These are phyloP conservation scores for Yponomeuta cagnagella DNA, from an alignment of 2,888 invertebrate genomes.

Conservation along the genomic window DNA sequence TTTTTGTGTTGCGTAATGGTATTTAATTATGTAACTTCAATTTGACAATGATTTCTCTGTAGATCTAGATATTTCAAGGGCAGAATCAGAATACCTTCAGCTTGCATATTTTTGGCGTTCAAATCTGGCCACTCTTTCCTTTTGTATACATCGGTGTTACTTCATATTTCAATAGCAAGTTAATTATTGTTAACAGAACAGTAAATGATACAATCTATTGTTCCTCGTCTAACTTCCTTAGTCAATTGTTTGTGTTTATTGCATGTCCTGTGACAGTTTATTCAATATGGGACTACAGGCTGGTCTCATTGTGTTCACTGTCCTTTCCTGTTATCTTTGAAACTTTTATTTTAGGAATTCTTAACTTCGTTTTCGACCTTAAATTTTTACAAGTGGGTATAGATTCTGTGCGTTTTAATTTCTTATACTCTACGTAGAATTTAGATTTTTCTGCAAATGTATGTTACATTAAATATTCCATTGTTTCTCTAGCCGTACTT, in stretches of 20 bases:
- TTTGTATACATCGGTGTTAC: conserved; percentile 4
- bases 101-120: too few relatives aligned
- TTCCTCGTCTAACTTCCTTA: conserved; percentile 40
- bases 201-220: conserved; percentile 31
- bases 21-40: too few relatives aligned
- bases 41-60: too few relatives aligned
- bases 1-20: too few relatives aligned
- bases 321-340: not conserved
- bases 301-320: not conserved
- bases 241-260: conserved; percentile 46
- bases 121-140: not conserved
- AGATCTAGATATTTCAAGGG: too few relatives aligned
- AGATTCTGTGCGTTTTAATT: not conserved
- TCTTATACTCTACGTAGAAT: too few relatives aligned
- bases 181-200: not conserved
- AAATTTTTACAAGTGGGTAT: not conserved
- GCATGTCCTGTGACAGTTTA: conserved; percentile 39
- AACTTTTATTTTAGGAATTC: not conserved
- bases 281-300: conserved; percentile 20
- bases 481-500: conserved; percentile 47
- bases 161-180: conserved; percentile 15
- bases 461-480: conserved; percentile 42
- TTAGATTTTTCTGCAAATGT: too few relatives aligned
- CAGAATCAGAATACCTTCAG: too few relatives aligned
- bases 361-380: not conserved